Evolutionary conservation across 2,888 invertebrate genomes (phyloP).

Genomic region (Philopedon plagiatum): DNA sequence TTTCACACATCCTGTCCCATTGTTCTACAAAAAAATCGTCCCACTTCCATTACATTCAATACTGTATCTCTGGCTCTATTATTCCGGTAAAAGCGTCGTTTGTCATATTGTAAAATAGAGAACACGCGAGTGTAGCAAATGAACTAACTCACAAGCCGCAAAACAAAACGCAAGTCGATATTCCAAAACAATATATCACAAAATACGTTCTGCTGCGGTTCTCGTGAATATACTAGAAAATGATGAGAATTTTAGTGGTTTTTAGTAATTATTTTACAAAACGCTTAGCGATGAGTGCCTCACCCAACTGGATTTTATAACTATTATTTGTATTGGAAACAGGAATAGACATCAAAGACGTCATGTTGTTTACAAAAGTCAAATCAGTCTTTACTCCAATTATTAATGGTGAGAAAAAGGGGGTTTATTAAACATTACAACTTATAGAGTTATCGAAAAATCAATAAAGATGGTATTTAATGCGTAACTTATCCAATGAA

Average conservation of each 20-base stretch:
- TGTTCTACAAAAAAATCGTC: neutral
- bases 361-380: no score
- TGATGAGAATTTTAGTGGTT: neutral
- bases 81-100: slow-evolving; percentile 35
- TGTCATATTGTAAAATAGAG: slow-evolving; percentile 34
- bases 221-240: neutral
- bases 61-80: slow-evolving; percentile 23
- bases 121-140: slow-evolving; percentile 29
- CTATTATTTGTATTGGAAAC: no score
- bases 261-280: slow-evolving; percentile 3
- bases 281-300: no score
- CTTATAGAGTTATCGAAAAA: no score
- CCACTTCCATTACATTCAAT: neutral
- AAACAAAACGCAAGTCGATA: slow-evolving; percentile 39
- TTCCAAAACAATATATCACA: slow-evolving; percentile 40
- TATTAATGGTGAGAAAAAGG: no score
- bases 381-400: no score
- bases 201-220: neutral
- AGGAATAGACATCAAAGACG: no score
- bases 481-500: no score
- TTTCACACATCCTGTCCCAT: neutral
- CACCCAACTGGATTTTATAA: no score
- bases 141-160: slow-evolving; percentile 24
- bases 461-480: no score
- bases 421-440: no score